Base-by-base conservation (phyloP, 2,888 invertebrate genomes). In the Napeogenes sylphis region DNA sequence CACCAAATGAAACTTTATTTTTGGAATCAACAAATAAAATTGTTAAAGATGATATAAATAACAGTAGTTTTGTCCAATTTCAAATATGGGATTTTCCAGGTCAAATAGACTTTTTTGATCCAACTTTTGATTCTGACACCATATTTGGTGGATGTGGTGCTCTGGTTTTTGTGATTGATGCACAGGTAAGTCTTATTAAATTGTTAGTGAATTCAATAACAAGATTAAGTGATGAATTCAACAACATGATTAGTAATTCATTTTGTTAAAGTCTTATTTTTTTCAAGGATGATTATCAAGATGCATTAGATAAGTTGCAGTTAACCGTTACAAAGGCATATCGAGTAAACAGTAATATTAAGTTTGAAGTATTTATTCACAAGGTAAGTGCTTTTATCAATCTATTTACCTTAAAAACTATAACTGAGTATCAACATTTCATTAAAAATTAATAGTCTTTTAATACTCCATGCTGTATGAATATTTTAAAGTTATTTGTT, bases 61-160 rank as follows among this genome's bases (percentile, higher is more conserved):
- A 98, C 85, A 93, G 93, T 72, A 91, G 99, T 76, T 99, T 99
- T 92, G 98, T 99, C 58, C 99, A 99, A 84, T 99, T 99, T 90
- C 98, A 99, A 94, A 99, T 99, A 71, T 99, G 99, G 97, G 99
- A 99, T 84, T 98, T 99, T 85, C 99, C 99, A 4, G 99, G 99
- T 1, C 99, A 99, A 87, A 97, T 99, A 71, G 98, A 99, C 83
- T 98, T 98, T 79, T 97, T 99, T 85, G 98, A 99, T 91, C 95
- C 97, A 45, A 95, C 96, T 10, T 98, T 98, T 87, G 98, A 99
- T 89, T 96, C 97, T 13, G 98, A 98, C 74, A 95, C 95, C 91
- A 98, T 99, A 77, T 99, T 99, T 91, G 97, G 98, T 55, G 97
- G 98, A 32, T 99, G 98, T 89, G 99, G 98, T 61, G 99, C 99